Evolutionary conservation across 2,888 invertebrate species (phyloP).

Genomic region (Caenorhabditis sp.): DNA sequence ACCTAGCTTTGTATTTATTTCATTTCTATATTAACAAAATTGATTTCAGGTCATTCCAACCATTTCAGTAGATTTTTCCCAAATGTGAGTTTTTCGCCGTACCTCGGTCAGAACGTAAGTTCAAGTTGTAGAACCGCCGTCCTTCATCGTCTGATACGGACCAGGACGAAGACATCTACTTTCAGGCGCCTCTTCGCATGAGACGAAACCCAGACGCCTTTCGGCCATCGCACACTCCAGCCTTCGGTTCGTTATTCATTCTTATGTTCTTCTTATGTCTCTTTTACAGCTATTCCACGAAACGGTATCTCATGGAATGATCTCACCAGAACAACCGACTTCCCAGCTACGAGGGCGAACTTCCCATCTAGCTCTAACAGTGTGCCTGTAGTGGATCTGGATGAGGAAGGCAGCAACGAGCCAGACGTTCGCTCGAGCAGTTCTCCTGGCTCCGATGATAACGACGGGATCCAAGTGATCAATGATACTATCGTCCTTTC

Average conservation of each 20-base stretch:
- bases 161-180: conserved; percentile 58
- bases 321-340: background rate
- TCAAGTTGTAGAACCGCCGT: conserved; percentile 31
- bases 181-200: conserved; percentile 48
- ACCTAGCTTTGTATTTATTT: background rate
- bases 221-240: conserved; percentile 24
- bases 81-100: conserved; percentile 28
- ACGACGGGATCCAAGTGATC: conserved; percentile 41
- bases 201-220: background rate
- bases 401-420: background rate
- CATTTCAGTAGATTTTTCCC: background rate
- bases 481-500: conserved; percentile 40
- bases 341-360: background rate
- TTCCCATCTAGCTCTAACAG: background rate
- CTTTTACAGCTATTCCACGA: conserved; percentile 11
- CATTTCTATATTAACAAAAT: background rate
- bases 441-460: background rate
- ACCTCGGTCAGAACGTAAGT: conserved; percentile 16
- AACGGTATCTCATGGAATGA: conserved; percentile 23
- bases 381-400: background rate
- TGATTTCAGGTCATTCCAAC: background rate
- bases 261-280: too few species aligned
- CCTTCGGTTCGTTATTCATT: background rate
- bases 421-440: background rate
- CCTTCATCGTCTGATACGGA: conserved; percentile 54